Evolutionary conservation across 2,888 invertebrate genomes (phyloP).

Genomic region (Microplitis manilae): DNA sequence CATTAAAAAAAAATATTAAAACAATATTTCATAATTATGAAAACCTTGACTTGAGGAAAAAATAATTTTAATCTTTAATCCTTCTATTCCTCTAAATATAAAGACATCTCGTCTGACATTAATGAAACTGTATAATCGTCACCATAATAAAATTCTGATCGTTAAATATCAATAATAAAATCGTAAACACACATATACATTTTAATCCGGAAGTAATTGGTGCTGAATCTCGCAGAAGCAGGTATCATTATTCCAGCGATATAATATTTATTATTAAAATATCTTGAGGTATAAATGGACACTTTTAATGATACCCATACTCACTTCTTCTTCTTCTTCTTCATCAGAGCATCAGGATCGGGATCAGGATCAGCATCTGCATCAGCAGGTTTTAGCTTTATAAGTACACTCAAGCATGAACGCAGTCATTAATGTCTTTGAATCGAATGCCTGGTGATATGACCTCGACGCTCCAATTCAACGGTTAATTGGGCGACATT

Average conservation of each 20-base stretch:
- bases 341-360: neutral
- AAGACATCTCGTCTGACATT: neutral
- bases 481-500: conserved; percentile 66
- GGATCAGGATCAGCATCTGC: neutral
- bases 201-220: neutral
- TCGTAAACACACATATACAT: neutral
- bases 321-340: too few species aligned
- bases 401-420: neutral
- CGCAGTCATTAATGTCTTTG: conserved; percentile 46
- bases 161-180: conserved; percentile 1
- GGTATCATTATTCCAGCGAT: neutral
- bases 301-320: neutral
- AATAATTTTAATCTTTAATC: too few species aligned
- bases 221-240: neutral
- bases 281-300: neutral
- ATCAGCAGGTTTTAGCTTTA: neutral
- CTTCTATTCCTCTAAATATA: neutral
- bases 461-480: conserved; percentile 62
- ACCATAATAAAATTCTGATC: neutral
- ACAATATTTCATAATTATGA: too few species aligned
- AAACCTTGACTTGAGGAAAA: too few species aligned
- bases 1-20: neutral
- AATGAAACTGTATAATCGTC: neutral
- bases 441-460: conserved; percentile 41
- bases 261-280: neutral